Percentiles rank a stretch among this genome's conserved stretches.
Conservation (phyloP, 2,797 vertebrate species). For the Rhodeus uyekii region DNA sequence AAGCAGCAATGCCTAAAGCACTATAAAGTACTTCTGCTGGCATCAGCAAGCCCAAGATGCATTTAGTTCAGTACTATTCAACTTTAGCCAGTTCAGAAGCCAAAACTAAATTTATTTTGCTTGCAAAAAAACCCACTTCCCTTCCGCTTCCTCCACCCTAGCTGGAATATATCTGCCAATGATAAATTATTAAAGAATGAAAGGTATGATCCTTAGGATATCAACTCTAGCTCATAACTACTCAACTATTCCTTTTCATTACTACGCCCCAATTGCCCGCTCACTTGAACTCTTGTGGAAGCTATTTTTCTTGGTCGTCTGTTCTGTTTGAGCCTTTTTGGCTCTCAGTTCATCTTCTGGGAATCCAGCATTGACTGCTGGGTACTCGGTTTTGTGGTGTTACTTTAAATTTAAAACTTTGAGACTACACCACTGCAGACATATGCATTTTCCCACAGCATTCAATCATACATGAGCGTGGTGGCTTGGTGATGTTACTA, state of each 20-base stretch:
- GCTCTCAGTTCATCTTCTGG: constrained; percentile 2
- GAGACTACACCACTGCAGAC: background rate
- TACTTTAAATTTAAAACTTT: constrained; percentile 8
- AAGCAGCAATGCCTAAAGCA: background rate
- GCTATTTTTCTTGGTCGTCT: background rate
- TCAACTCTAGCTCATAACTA: constrained; percentile 2
- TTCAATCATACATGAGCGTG: background rate
- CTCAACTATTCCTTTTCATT: constrained; percentile 10
- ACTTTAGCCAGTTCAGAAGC: background rate
- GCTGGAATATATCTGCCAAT: constrained; percentile 19
- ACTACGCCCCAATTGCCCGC: background rate
- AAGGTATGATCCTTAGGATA: constrained; percentile 28
- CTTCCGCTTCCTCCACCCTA: background rate
- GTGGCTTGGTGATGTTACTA: background rate
- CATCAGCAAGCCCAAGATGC: background rate
- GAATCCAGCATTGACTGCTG: background rate
- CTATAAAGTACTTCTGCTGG: background rate
- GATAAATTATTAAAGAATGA: constrained; percentile 35
- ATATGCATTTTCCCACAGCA: background rate
- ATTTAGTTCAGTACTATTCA: background rate
- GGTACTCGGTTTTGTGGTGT: background rate
- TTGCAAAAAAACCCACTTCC: background rate
- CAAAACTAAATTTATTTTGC: background rate
- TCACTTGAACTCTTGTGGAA: background rate
- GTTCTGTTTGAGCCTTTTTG: background rate